phyloP scores from a whole-genome alignment of 2,888 invertebrate genomes.

The Notodonta dromedarius region DNA sequence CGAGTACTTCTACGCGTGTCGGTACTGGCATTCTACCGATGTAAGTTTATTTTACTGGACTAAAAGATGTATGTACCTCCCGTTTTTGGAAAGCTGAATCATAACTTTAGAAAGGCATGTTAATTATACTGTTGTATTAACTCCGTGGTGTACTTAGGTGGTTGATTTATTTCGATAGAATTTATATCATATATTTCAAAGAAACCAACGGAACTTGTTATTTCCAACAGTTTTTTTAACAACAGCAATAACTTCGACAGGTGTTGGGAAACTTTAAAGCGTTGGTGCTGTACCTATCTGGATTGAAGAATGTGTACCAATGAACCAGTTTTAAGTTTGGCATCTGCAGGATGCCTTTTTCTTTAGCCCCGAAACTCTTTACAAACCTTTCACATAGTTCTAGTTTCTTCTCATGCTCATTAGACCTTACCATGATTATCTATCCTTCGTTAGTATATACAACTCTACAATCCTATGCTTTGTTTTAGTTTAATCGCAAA shows the following conservation, averaged over 20 bases:
- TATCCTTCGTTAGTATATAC: no score
- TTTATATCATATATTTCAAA: not conserved
- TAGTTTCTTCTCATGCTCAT: no score
- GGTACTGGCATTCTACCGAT: constrained; percentile 73
- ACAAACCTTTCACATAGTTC: no score
- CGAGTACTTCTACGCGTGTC: constrained; percentile 83
- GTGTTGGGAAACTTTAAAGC: not conserved
- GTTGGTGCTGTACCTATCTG: not conserved
- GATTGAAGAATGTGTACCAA: not conserved
- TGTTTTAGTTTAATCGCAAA: constrained; percentile 73
- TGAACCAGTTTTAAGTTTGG: not conserved
- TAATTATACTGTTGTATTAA: not conserved
- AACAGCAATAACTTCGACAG: constrained; percentile 9
- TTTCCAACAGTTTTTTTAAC: not conserved
- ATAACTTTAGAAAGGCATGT: not conserved
- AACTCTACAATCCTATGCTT: no score
- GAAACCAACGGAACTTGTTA: constrained; percentile 4
- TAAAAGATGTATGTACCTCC: no score
- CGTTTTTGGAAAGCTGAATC: not conserved
- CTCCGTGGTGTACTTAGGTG: not conserved
- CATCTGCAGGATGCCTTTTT: not conserved
- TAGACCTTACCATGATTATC: no score
- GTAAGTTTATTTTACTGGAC: constrained; percentile 37
- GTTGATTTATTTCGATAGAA: constrained; percentile 4
- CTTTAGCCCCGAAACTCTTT: not conserved